Base-by-base conservation (phyloP, 2,888 invertebrate species). In the Deilephila elpenor region DNA sequence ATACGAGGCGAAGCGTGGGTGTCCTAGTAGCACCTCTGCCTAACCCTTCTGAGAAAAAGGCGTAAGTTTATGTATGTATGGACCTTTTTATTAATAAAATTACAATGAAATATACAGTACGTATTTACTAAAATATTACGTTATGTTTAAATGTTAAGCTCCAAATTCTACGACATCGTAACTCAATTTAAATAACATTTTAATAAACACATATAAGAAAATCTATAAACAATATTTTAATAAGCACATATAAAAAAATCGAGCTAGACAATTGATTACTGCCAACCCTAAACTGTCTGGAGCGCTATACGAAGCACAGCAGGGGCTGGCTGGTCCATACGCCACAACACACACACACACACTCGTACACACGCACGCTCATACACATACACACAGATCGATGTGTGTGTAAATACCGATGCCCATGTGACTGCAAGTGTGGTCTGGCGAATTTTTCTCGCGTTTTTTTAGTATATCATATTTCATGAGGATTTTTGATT, bases 291-390 rank as follows among this genome's bases (percentile, higher is more conserved):
- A 17, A 20, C 44, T 71, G 82, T 78, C 83, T 81, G 83, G 86
- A 76, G 64, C 59, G 71, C 71, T 60, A 81, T 82, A 76, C 72
- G 79, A 75, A 78, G 80, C 90, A 82, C 90, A 88, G 89, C 90
- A 87, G 89, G 89, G 89, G 88, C 86, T 84, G 84, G 76, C 78
- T 59, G 78, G 81, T 81, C 82, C 85, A 88, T 86, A 89, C 87
- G 37, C 72, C 72, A 73, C 60, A 56, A 67, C 44, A 25, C 37
- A 64, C 51, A 53, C 64, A 64, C 59, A 64, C 37, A 64, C 14
- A 44, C 61, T 59, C 44, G 19, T 11, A 64, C 44, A 64, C 37
- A 44, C n/a, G 44, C 25, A 53, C 64, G 25, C 37, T 37, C 62
- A 44, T 17, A 44, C 20, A 53, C 64, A 56, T 7, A 34, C 44